Evolutionary conservation across 2,797 vertebrate genomes (phyloP), one percentile per base, ranked within the genome.

Genomic region (Oryzias sinensis): DNA sequence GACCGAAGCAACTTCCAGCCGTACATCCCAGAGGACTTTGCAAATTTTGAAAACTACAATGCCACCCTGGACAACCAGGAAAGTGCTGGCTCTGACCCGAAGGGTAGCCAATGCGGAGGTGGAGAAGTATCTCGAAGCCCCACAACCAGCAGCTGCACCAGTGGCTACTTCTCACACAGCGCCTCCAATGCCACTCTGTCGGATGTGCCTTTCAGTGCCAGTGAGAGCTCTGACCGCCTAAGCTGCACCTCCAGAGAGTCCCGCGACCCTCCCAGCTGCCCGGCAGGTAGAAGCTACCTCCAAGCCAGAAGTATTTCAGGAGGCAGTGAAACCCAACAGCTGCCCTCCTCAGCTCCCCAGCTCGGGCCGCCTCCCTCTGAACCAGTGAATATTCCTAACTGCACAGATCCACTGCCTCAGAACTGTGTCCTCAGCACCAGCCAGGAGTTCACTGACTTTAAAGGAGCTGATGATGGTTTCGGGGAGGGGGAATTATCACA

Each of bases 131-230:
- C 96, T 44, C 94, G 94, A 41, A 98, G 97, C 85, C 97, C 97
- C 44, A 97, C 97, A 1, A 90, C 93, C 77, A 99, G 97, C 93
- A 99, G 95, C 68, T 95, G 97, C 76, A 99, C 97, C 40, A 98
- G 97, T 46, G 97, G 97, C 68, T 99, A 99, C 87, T 95, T 98
- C 68, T 99, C 97, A 61, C 95, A 99, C 88, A 98, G 97, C 90
- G 95, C 95, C 90, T 99, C 97, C 68, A 94, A 94, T 0, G 94
- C 93, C 53, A 99, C 97, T 0, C 91, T 99, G 55, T 99, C 97
- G 0, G 97, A 98, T 83, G 87, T 96, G 86, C 87, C 88, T 49
- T 94, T 96, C 84, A 92, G 93, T 41, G 88, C 89, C 74, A 97
- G 95, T 24, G 96, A 98, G 76, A 98, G 94, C 86, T 95, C 92